Evolutionary conservation across 1,140 invertebrate species (phyloP).

Genomic region (Hypothenemus hampei): DNA sequence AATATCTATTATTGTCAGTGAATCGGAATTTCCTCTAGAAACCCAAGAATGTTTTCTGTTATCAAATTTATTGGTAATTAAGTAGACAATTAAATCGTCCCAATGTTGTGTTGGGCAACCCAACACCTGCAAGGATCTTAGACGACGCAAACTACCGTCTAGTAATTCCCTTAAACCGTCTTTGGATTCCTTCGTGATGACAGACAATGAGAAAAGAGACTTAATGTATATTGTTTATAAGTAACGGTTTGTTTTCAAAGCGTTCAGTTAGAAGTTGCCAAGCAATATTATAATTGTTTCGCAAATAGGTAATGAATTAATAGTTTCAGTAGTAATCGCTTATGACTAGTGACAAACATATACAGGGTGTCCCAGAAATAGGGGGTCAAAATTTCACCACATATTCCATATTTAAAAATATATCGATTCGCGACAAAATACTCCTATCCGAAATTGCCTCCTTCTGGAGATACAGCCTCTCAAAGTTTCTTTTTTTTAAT

Average conservation of each 20-base stretch:
- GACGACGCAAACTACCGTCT: slow-evolving; percentile 18
- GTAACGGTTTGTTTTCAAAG: slow-evolving; percentile 34
- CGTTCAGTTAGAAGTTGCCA: neutral
- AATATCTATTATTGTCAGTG: slow-evolving; percentile 3
- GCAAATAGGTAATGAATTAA: slow-evolving; percentile 1
- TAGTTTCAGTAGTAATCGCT: neutral
- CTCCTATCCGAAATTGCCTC: no score
- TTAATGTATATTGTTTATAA: slow-evolving; percentile 28
- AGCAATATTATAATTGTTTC: neutral
- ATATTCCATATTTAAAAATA: no score
- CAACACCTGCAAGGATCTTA: slow-evolving; percentile 13
- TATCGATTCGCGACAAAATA: no score
- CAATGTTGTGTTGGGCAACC: slow-evolving; percentile 15
- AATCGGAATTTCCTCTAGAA: slow-evolving; percentile 1
- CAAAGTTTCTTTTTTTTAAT: no score
- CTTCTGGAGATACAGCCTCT: no score
- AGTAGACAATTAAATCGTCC: slow-evolving; percentile 25
- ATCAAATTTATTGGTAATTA: slow-evolving; percentile 31
- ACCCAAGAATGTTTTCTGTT: slow-evolving; percentile 30
- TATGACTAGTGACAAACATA: slow-evolving; percentile 11
- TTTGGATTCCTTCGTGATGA: slow-evolving; percentile 18
- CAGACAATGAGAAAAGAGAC: slow-evolving; percentile 10
- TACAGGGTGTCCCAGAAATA: no score
- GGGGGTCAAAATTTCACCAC: no score
- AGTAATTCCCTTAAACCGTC: slow-evolving; percentile 1